Percentiles rank a stretch among this genome's conserved stretches.
phyloP scores from a whole-genome alignment of 2,113 vertebrate genomes.

The Corythaixoides concolor region DNA sequence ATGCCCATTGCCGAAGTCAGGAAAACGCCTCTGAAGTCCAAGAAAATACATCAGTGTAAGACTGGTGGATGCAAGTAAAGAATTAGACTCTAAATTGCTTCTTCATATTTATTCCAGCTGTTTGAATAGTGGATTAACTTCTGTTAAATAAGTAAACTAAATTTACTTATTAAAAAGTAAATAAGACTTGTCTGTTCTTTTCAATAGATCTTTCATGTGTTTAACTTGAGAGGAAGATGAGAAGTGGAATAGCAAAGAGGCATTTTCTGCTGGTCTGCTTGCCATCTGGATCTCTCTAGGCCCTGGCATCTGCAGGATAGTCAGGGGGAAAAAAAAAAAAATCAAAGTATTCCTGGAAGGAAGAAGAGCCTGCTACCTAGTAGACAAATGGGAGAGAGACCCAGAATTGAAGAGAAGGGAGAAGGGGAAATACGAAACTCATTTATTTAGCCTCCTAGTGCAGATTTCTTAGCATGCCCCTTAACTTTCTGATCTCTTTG shows the following conservation, averaged over 20 bases:
- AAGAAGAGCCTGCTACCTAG: conserved; percentile 66
- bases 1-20: neutral
- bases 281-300: conserved; percentile 70
- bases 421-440: conserved; percentile 66
- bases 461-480: conserved; percentile 67
- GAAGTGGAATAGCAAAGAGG: conserved; percentile 60
- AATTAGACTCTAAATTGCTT: conserved; percentile 22
- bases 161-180: conserved; percentile 63
- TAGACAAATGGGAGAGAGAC: conserved; percentile 70
- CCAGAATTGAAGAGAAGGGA: conserved; percentile 54
- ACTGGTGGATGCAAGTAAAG: conserved; percentile 2
- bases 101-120: conserved; percentile 51
- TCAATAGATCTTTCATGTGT: conserved; percentile 62
- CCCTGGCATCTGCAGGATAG: conserved; percentile 71
- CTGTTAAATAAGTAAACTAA: conserved; percentile 64
- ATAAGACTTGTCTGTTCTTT: conserved; percentile 65
- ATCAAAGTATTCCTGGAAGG: conserved; percentile 72
- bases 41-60: conserved; percentile 37
- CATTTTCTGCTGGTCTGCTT: conserved; percentile 64
- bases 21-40: neutral
- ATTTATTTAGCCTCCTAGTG: conserved; percentile 74
- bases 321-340: conserved; percentile 17
- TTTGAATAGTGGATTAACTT: conserved; percentile 49
- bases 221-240: conserved; percentile 70
- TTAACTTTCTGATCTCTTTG: conserved; percentile 72